Evolutionary conservation across 2,113 vertebrate genomes (phyloP).

Genomic region (Prochilodus magdalenae): DNA sequence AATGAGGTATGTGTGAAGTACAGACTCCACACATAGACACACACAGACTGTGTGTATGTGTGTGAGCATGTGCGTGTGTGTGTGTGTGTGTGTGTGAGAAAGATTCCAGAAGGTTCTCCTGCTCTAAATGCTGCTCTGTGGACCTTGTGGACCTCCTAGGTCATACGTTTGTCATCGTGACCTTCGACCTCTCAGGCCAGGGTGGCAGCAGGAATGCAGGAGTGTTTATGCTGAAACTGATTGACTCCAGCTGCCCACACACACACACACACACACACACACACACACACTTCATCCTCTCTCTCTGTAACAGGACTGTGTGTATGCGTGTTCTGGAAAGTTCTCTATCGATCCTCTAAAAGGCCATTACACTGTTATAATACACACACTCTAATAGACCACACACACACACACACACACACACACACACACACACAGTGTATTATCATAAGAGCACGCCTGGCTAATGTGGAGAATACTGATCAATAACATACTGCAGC

Average conservation of each 20-base stretch:
- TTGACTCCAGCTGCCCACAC: constrained; percentile 92
- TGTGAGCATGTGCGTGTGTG: background rate
- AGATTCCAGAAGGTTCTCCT: constrained; percentile 92
- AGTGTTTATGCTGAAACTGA: constrained; percentile 99
- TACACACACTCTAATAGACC: constrained; percentile 83
- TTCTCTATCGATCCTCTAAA: constrained; percentile 70
- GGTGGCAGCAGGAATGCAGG: constrained; percentile 91
- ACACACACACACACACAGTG: constrained; percentile 62
- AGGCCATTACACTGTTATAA: constrained; percentile 81
- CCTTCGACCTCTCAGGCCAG: constrained; percentile 94
- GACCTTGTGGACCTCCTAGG: constrained; percentile 80
- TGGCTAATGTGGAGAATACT: constrained; percentile 73
- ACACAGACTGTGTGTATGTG: background rate
- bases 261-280: constrained; percentile 65
- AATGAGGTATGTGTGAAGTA: too few relatives aligned
- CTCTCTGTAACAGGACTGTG: background rate
- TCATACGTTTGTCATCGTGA: constrained; percentile 92
- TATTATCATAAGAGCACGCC: constrained; percentile 85
- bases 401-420: constrained; percentile 58
- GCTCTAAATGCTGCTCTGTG: constrained; percentile 59
- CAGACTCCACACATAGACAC: background rate
- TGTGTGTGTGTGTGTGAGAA: constrained; percentile 76
- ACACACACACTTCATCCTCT: background rate
- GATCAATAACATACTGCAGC: constrained; percentile 82
- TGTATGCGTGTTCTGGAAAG: constrained; percentile 71